Percentiles rank a stretch among this genome's conserved stretches.
Conservation (phyloP, 2,888 invertebrate genomes). For the Xylocampa areola region DNA sequence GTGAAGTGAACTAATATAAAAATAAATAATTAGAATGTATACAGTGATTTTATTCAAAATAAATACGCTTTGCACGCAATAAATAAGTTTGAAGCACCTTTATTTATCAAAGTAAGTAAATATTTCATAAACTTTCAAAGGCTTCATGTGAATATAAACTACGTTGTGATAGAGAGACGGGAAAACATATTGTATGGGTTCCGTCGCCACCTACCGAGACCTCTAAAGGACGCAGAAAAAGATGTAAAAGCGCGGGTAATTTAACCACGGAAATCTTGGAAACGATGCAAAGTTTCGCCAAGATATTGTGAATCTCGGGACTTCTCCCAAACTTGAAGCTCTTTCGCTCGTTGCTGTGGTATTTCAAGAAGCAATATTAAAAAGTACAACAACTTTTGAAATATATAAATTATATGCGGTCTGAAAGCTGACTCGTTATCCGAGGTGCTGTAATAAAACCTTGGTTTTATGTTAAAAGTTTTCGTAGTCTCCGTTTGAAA, state of each 20-base stretch:
- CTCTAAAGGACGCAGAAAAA: conserved; percentile 50
- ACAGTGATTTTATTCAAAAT: background rate
- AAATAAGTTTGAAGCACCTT: conserved; percentile 1
- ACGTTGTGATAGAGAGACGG: conserved; percentile 43
- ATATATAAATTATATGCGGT: conserved; percentile 53
- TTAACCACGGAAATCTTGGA: conserved; percentile 68
- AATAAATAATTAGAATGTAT: too few relatives aligned
- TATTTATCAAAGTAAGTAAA: conserved; percentile 21
- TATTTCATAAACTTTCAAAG: conserved; percentile 40
- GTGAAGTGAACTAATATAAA: too few relatives aligned
- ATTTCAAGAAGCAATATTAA: conserved; percentile 66
- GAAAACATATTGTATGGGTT: conserved; percentile 48
- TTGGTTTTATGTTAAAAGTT: conserved; percentile 42
- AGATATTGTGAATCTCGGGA: conserved; percentile 69
- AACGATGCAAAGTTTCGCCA: conserved; percentile 67
- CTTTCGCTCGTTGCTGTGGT: conserved; percentile 56
- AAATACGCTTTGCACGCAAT: conserved; percentile 12
- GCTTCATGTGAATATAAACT: conserved; percentile 51
- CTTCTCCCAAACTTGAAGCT: conserved; percentile 62
- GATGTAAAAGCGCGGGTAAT: conserved; percentile 58
- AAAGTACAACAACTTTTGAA: conserved; percentile 63
- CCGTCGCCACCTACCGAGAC: conserved; percentile 40
- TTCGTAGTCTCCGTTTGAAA: conserved; percentile 39
- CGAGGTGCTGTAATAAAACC: conserved; percentile 33
- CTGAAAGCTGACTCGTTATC: conserved; percentile 38